These are phyloP conservation scores for Setipinna tenuifilis DNA, from an alignment of 2,797 vertebrate genomes.

Conservation along the genomic window DNA sequence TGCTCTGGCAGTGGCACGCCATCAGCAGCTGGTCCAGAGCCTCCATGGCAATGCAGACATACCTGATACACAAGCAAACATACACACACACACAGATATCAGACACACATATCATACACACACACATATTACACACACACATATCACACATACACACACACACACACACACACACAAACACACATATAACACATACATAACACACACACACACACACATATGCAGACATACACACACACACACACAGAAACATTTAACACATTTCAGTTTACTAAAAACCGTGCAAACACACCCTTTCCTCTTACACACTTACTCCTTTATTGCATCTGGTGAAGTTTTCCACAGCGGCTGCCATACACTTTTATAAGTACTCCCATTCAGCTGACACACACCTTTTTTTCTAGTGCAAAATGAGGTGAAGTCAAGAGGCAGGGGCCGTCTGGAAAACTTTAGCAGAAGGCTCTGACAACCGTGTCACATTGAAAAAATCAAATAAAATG, in stretches of 20 bases:
- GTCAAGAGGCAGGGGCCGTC: neutral
- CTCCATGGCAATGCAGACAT: slow-evolving; percentile 94
- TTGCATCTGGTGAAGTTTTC: neutral
- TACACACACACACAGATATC: slow-evolving; percentile 49
- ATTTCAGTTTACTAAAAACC: neutral
- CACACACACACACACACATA: no score
- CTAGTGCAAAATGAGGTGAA: neutral
- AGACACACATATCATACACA: neutral
- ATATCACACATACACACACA: no score
- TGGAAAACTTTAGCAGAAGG: neutral
- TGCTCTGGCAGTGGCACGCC: slow-evolving; percentile 97
- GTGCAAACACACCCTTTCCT: neutral
- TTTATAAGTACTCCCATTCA: neutral
- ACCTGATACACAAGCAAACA: slow-evolving; percentile 75
- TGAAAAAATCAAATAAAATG: neutral
- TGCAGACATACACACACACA: slow-evolving; percentile 26
- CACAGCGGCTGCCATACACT: neutral
- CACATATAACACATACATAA: no score
- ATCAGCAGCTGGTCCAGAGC: slow-evolving; percentile 94
- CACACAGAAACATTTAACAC: neutral
- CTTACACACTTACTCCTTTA: neutral
- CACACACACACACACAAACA: neutral
- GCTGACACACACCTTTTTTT: neutral
- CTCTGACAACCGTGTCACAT: neutral
- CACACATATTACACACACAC: no score